Conservation (phyloP, 2,797 vertebrate genomes). For the Ambastaia sidthimunki region DNA sequence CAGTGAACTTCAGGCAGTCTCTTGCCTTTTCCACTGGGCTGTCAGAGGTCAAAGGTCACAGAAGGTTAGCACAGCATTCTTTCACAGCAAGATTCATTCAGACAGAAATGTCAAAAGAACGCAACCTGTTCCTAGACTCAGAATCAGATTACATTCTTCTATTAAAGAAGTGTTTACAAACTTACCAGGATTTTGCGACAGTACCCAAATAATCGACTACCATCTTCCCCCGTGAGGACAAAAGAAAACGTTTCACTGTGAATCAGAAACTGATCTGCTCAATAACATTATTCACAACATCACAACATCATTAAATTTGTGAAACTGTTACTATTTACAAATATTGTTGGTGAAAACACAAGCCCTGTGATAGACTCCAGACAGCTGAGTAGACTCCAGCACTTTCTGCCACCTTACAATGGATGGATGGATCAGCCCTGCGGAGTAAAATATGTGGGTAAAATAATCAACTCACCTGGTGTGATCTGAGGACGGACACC, state of each 20-base stretch:
- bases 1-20: constrained; percentile 96
- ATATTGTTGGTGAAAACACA: no score
- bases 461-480: constrained; percentile 78
- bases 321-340: no score
- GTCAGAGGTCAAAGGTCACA: constrained; percentile 41
- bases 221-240: constrained; percentile 95
- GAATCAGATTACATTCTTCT: not conserved
- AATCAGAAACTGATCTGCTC: constrained; percentile 43
- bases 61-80: no score
- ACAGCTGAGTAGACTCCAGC: not conserved
- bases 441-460: not conserved
- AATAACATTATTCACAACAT: not conserved
- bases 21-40: constrained; percentile 96
- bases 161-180: constrained; percentile 40
- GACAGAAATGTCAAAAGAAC: not conserved
- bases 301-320: no score
- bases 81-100: not conserved
- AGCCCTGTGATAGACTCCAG: no score
- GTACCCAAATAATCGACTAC: constrained; percentile 97
- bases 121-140: not conserved
- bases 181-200: constrained; percentile 97
- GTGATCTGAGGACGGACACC: constrained; percentile 87
- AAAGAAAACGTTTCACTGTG: constrained; percentile 97
- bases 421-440: no score
- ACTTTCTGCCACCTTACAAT: no score